Evolutionary conservation across 2,888 invertebrate species (phyloP).

Genomic region (Artemia sp.): DNA sequence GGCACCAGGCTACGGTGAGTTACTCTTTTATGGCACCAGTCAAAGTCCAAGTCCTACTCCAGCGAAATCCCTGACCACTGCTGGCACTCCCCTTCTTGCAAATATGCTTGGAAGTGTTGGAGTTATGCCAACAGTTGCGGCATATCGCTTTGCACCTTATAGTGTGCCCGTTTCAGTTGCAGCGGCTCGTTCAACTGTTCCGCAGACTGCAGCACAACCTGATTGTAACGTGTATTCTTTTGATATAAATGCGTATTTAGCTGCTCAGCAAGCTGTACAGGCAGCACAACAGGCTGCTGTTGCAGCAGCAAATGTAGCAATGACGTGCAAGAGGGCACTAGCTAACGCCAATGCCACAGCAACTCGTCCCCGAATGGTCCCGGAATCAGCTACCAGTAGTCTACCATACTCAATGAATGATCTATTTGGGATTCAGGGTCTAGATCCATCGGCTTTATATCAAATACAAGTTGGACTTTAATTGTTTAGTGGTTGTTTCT

Average conservation of each 20-base stretch:
- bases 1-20: slow-evolving; percentile 88
- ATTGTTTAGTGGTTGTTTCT: not conserved
- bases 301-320: slow-evolving; percentile 7
- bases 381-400: slow-evolving; percentile 5
- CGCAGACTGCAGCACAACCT: not conserved
- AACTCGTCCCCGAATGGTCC: not conserved
- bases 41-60: slow-evolving; percentile 36
- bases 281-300: slow-evolving; percentile 15
- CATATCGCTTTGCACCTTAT: slow-evolving; percentile 45
- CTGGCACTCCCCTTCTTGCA: slow-evolving; percentile 14
- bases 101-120: slow-evolving; percentile 16
- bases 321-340: slow-evolving; percentile 6
- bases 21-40: slow-evolving; percentile 62
- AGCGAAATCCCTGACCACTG: slow-evolving; percentile 17
- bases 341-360: not conserved
- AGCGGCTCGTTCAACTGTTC: slow-evolving; percentile 18
- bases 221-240: not conserved
- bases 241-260: slow-evolving; percentile 8
- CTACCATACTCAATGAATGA: slow-evolving; percentile 1
- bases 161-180: slow-evolving; percentile 37
- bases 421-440: slow-evolving; percentile 13
- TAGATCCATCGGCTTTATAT: slow-evolving; percentile 2
- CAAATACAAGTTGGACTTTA: slow-evolving; percentile 12
- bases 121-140: slow-evolving; percentile 30
- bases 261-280: slow-evolving; percentile 11